phyloP scores from a whole-genome alignment of 2,113 vertebrate genomes.

The Myotis davidii region DNA sequence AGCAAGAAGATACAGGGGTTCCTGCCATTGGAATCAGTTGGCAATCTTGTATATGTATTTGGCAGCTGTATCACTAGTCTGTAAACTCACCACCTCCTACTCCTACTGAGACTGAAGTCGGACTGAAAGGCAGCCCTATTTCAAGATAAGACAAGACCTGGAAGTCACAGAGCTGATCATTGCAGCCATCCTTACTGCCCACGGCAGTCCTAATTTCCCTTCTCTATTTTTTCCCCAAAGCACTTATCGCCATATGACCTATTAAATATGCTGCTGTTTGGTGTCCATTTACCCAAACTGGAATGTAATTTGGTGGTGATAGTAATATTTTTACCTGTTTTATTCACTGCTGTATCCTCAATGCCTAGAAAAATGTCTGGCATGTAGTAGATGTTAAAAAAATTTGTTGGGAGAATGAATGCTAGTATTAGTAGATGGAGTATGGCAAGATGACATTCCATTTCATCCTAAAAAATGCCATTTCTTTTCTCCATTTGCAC shows the following conservation, averaged over 20 bases:
- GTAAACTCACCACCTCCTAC: neutral
- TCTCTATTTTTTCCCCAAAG: neutral
- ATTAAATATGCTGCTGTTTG: neutral
- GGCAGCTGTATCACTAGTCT: neutral
- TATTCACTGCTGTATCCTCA: neutral
- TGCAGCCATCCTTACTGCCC: neutral
- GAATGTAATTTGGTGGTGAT: neutral
- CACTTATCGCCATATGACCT: neutral
- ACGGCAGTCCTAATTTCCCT: neutral
- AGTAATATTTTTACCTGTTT: neutral
- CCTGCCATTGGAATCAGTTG: neutral
- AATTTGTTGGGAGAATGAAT: neutral
- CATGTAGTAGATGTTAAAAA: constrained; percentile 2
- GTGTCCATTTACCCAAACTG: neutral
- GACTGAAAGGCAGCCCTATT: neutral
- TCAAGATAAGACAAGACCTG: neutral
- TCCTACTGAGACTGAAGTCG: neutral
- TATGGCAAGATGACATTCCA: neutral
- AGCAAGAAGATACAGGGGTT: neutral
- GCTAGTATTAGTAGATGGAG: neutral
- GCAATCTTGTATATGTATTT: neutral
- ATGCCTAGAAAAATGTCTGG: neutral
- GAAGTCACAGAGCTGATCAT: neutral
- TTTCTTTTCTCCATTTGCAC: neutral
- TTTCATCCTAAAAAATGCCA: neutral